Base-by-base conservation (phyloP, 1,140 invertebrate genomes). In the Steinernema feltiae region DNA sequence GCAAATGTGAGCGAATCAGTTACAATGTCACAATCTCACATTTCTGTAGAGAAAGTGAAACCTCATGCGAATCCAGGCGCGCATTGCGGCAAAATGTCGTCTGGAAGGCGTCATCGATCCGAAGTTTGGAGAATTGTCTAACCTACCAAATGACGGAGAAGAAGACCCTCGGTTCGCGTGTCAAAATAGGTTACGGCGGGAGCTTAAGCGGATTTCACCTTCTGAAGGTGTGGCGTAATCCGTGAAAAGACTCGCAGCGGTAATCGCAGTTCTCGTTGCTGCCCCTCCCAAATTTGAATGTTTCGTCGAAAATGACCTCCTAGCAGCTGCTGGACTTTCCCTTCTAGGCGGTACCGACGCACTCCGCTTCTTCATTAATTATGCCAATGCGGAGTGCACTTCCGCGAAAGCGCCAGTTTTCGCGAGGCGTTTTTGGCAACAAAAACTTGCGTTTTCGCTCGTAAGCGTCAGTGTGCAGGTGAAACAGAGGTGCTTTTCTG, bases 191-290 rank as follows among this genome's bases (percentile, higher is more conserved):
- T 63, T 63, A 63, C 53, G 15, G 53, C 53, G 7, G 53, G 35
- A 12, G 53, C 24, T 63, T 63, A 63, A 63, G 53, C 53, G 53
- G 53, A 63, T 63, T 63, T 27, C 53, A 27, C 53, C 53, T 15
- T 63, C 53, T 7, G 53, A 63, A 63, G 53, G 53, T 63, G 53
- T 63, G 53, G 53, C 53, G 53, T 63, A 63, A 63, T 63, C 53
- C 53, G 53, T 27, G 35, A 41, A 41, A 41, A 41, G 35, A 41
- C 53, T 7, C 24, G 53, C n/a, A n/a, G n/a, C 53, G 53, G 53
- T 63, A 63, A 63, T 63, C 53, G 53, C 7, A 21, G 53, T 17
- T 15, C 15, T 27, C 24, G 24, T 63, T 27, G 53, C 53, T 63
- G 24, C 53, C 53, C 24, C 53, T 63, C 53, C 24, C 53, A 63